Evolutionary conservation across 2,797 vertebrate species (phyloP).

Genomic region (Xyrichtys novacula): DNA sequence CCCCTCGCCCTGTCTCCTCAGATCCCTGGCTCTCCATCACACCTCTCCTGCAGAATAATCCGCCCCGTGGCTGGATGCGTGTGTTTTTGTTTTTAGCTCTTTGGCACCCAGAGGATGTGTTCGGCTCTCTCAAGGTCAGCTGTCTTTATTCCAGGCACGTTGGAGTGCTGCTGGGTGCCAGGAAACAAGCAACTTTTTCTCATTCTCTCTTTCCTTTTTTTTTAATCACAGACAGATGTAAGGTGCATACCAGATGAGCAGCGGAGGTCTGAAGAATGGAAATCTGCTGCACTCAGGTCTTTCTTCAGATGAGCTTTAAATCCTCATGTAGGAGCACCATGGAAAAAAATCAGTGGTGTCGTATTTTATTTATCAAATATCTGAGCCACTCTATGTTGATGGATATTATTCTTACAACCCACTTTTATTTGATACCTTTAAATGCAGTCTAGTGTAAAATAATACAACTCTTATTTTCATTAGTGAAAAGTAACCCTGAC

Average conservation of each 20-base stretch:
- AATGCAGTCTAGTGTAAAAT: too few species aligned
- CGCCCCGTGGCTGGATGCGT: conserved; percentile 52
- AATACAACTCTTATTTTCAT: too few species aligned
- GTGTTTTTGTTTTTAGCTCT: conserved; percentile 69
- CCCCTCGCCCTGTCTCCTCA: conserved; percentile 11
- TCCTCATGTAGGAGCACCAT: neutral
- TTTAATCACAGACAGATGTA: conserved; percentile 44
- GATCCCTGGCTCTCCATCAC: conserved; percentile 44
- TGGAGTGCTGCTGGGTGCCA: conserved; percentile 46
- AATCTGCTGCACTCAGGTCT: conserved; percentile 7
- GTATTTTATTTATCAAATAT: too few species aligned
- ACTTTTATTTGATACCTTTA: too few species aligned
- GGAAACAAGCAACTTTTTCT: conserved; percentile 57
- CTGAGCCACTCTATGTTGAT: too few species aligned
- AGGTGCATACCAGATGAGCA: conserved; percentile 60
- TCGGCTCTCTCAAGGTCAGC: conserved; percentile 73
- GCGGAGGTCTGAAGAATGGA: conserved; percentile 34
- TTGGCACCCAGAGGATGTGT: conserved; percentile 66
- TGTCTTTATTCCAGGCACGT: conserved; percentile 73
- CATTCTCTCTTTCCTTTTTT: conserved; percentile 1
- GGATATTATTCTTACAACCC: too few species aligned
- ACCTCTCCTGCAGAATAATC: conserved; percentile 62
- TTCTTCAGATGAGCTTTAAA: neutral
- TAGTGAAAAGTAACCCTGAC: too few species aligned
- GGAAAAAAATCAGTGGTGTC: too few species aligned